Conservation (phyloP, 2,888 invertebrate genomes). For the Ditula angustiorana region DNA sequence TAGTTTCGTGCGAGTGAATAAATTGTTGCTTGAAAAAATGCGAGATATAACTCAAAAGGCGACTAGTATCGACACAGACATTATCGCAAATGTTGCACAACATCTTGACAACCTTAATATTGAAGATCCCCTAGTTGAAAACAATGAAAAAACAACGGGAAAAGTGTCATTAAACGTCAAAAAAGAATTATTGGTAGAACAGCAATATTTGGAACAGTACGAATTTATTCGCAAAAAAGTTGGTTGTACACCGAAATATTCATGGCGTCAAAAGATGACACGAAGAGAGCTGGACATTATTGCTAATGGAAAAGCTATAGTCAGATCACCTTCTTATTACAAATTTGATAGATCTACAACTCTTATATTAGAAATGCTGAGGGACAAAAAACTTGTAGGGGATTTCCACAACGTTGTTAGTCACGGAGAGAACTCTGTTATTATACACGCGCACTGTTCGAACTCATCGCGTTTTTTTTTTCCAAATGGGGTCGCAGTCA, state of each 20-base stretch:
- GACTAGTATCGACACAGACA: background rate
- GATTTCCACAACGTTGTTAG: background rate
- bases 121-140: no score
- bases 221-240: background rate
- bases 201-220: background rate
- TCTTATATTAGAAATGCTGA: background rate
- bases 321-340: background rate
- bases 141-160: background rate
- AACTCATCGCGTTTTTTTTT: background rate
- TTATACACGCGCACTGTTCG: background rate
- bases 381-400: background rate
- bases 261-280: background rate
- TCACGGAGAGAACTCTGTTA: background rate
- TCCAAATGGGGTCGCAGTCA: background rate
- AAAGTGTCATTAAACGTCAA: background rate
- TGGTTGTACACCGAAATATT: slow-evolving; percentile 1
- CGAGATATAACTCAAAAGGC: background rate
- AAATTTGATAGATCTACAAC: background rate
- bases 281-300: background rate
- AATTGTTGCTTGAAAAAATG: no score
- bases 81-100: background rate
- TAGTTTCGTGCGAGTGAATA: background rate
- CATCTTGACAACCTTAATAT: no score
- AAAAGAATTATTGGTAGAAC: background rate
- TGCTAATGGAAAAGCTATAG: background rate